Evolutionary conservation across 2,113 vertebrate genomes (phyloP), one percentile per base, ranked within the genome.

Genomic region (Spea multiplicata): DNA sequence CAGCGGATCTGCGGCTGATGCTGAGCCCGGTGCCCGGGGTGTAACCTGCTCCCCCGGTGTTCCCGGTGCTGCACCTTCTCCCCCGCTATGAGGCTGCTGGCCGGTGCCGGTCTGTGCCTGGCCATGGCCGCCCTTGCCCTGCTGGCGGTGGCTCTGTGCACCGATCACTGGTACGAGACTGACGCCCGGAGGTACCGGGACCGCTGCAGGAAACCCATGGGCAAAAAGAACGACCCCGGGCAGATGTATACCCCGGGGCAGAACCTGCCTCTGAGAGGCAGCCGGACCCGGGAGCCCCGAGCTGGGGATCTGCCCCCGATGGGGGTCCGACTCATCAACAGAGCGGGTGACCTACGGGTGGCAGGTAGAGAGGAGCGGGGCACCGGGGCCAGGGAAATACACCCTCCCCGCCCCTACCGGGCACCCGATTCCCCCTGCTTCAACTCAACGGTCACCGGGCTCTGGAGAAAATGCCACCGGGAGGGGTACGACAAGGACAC

Each of bases 141-240:
- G 66, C 89, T 96, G 84, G 91, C 92, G 74, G 94, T 95, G 89
- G 95, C 95, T 50, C 95, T 96, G 72, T 95, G 95, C 88, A 96
- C 95, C 86, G 95, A 95, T 75, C 92, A 93, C 66, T 96, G 95
- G 94, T 96, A 96, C 86, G 94, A 96, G 90, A 96, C 94, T 17
- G 95, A 96, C 82, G 94, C 95, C 7, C 86, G 95, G 86, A 88
- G 93, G 72, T 94, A 96, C 84, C 92, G 95, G 0, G 94, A 95
- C 76, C 90, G 94, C 85, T 96, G 95, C 87, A 94, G 94, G 82
- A 93, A 93, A 86, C 94, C 93, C 84, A 93, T 91, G 80, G 94
- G 94, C 88, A 96, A 96, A 87, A 88, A 94, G 52, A 93, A 88
- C 88, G 94, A 96, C 85, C 94, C 94, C 2, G 95, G 95, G 3